Evolutionary conservation across 2,888 invertebrate genomes (phyloP), one percentile per base, ranked within the genome.

Genomic region (Plutella xylostella): DNA sequence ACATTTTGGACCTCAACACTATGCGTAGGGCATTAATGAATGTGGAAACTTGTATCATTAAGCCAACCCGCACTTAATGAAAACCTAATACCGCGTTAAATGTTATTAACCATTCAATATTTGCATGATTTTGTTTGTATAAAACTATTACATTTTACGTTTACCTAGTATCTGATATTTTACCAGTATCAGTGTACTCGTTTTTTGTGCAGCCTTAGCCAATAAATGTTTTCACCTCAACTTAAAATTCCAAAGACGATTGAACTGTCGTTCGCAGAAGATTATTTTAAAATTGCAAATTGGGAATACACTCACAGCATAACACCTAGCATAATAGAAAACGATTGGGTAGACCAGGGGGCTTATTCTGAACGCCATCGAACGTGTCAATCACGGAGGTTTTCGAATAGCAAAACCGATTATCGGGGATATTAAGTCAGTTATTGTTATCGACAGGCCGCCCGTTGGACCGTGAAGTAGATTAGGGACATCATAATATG

Each of bases 401-500:
- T 77, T 76, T 71, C 72, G 70, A 79, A 82, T 78, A 78, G 77
- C 71, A 72, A 78, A 83, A 77, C 76, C 82, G 80, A 82, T 82
- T 83, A 82, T 79, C 78, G 76, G 69, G 70, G 65, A 68, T 78
- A 82, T 82, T 82, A 80, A 80, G 79, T 78, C 76, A 65, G 74
- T 79, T 79, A 82, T 82, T 83, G 77, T 82, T 77, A 79, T 75
- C 77, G 80, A 74, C 78, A 73, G 72, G 64, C 63, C 63, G 68
- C 61, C 69, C 73, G 65, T 55, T 70, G 68, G 58, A 73, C 72
- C 77, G 72, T 79, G 72, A 76, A 80, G 72, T 76, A 79, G 79
- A 80, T 80, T 80, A 82, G 79, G 80, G 77, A 76, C 80, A 75
- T 77, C 75, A 80, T 80, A 77, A 76, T 78, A 74, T 76, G 63